These are phyloP conservation scores for Dendrolimus kikuchii DNA, from an alignment of 1,140 invertebrate species.

Conservation along the genomic window DNA sequence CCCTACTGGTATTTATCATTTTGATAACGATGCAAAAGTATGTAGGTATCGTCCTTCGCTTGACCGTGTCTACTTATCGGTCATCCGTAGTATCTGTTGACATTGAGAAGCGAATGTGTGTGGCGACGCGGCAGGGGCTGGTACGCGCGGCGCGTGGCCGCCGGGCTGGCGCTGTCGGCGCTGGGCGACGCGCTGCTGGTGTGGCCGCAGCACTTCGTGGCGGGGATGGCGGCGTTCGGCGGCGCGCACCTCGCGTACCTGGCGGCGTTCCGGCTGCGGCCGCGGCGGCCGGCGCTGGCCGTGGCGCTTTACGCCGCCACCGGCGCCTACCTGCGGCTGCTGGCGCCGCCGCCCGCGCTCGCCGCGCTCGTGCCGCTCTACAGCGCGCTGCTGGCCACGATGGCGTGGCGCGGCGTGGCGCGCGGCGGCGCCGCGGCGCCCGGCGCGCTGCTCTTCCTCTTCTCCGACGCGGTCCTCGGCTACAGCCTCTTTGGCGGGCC, in stretches of 20 bases:
- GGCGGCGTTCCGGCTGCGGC: conserved; percentile 85
- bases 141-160: conserved; percentile 77
- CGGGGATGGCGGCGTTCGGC: conserved; percentile 88
- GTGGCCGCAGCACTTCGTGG: conserved; percentile 83
- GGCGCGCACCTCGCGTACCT: conserved; percentile 89
- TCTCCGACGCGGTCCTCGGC: conserved; percentile 87
- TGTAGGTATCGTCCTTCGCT: too few species aligned
- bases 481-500: conserved; percentile 82
- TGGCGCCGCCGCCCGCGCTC: conserved; percentile 70
- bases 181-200: conserved; percentile 88
- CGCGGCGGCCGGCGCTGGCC: conserved; percentile 70
- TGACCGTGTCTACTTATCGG: too few species aligned
- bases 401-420: conserved; percentile 81
- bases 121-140: conserved; percentile 78
- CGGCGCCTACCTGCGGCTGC: conserved; percentile 64
- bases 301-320: conserved; percentile 44
- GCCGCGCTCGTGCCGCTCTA: conserved; percentile 80
- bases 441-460: conserved; percentile 42
- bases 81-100: too few species aligned
- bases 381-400: conserved; percentile 82
- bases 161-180: conserved; percentile 86
- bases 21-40: too few species aligned
- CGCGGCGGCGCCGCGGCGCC: conserved; percentile 21
- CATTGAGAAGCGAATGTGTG: too few species aligned
- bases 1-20: too few species aligned